These are phyloP conservation scores for Bombus superbus DNA, from an alignment of 1,140 invertebrate species.

Conservation along the genomic window DNA sequence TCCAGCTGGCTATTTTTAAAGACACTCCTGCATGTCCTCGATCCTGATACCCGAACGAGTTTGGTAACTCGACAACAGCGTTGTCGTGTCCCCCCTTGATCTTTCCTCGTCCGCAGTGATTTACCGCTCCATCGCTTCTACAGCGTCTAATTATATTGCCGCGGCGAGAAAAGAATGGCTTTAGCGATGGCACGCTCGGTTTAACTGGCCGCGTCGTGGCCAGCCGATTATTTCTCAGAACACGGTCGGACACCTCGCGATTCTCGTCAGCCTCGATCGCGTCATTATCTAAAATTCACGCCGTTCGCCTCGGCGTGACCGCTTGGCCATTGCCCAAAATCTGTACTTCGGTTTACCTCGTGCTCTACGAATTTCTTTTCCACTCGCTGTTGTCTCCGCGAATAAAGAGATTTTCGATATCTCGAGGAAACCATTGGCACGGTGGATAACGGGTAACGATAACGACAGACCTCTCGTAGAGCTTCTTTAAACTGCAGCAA, in stretches of 20 bases:
- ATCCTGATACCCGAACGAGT: constrained; percentile 39
- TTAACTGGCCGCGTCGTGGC: constrained; percentile 5
- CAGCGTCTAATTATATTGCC: constrained; percentile 57
- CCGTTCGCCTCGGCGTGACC: not conserved
- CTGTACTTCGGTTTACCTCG: too few species aligned
- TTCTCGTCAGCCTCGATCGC: not conserved
- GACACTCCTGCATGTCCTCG: not conserved
- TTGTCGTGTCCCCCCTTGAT: constrained; percentile 42
- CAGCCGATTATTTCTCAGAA: constrained; percentile 6
- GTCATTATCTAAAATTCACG: constrained; percentile 24
- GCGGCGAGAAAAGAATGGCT: constrained; percentile 43
- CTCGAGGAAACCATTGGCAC: too few species aligned
- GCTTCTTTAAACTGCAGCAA: too few species aligned
- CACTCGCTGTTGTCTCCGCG: too few species aligned
- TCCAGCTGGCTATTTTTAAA: constrained; percentile 53
- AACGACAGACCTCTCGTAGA: too few species aligned
- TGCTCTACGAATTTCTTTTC: too few species aligned
- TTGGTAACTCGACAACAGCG: constrained; percentile 51
- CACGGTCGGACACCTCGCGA: not conserved
- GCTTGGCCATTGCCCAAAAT: constrained; percentile 1
- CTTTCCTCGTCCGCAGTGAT: constrained; percentile 57
- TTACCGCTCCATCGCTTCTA: constrained; percentile 51
- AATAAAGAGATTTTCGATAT: too few species aligned
- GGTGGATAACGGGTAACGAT: too few species aligned
- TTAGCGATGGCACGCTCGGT: not conserved